Evolutionary conservation across 2,888 invertebrate species (phyloP).

Genomic region (Geophilus truncorum): DNA sequence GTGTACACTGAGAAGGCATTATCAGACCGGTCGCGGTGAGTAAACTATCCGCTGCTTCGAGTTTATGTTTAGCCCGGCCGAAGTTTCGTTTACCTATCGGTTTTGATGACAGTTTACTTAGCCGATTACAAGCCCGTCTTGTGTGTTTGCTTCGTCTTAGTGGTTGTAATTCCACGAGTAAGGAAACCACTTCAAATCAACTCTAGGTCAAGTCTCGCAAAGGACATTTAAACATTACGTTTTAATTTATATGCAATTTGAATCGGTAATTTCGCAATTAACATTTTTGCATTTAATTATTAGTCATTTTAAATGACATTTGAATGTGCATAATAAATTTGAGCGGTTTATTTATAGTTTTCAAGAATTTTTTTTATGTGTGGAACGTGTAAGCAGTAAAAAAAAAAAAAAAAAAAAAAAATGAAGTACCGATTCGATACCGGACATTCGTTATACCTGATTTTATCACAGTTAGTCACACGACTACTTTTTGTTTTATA

Average conservation of each 20-base stretch:
- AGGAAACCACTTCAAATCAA: not conserved
- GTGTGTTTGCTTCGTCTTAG: slow-evolving; percentile 20
- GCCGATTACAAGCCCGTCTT: slow-evolving; percentile 10
- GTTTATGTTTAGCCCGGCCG: not conserved
- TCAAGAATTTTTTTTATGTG: too few species aligned
- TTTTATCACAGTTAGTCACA: not conserved
- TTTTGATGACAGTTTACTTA: slow-evolving; percentile 27
- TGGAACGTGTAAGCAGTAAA: too few species aligned
- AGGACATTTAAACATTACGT: too few species aligned
- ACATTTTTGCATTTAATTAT: not conserved
- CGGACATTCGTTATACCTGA: too few species aligned
- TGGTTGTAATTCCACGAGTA: slow-evolving; percentile 18
- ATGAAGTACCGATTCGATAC: not conserved
- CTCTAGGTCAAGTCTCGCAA: not conserved
- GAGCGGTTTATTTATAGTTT: too few species aligned
- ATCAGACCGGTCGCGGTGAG: not conserved
- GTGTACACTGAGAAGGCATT: not conserved
- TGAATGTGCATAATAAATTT: not conserved
- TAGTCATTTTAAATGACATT: not conserved
- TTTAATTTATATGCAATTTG: not conserved
- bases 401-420: too few species aligned
- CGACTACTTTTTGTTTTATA: not conserved
- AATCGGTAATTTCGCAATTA: not conserved
- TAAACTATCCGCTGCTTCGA: not conserved
- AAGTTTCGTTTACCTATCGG: slow-evolving; percentile 5